These are phyloP conservation scores for Esox masquinongy DNA, from an alignment of 2,797 vertebrate genomes.

Conservation along the genomic window DNA sequence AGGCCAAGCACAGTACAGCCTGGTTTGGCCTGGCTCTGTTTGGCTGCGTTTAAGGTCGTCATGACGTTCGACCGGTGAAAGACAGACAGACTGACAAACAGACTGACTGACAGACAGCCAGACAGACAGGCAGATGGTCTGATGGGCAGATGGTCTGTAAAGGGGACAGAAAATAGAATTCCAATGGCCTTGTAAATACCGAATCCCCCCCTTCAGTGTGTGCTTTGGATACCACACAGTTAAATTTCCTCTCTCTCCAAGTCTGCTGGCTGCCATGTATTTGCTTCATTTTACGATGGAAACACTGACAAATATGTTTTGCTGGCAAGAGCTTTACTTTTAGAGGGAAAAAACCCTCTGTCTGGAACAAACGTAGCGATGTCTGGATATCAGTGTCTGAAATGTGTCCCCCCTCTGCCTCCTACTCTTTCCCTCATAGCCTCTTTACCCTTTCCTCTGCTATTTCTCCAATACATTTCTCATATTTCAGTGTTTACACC, in stretches of 20 bases:
- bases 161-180: constrained; percentile 16
- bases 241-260: constrained; percentile 33
- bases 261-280: constrained; percentile 48
- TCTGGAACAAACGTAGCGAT: constrained; percentile 54
- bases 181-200: constrained; percentile 9
- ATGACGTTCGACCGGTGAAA: neutral
- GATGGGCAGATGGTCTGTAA: constrained; percentile 2
- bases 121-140: neutral
- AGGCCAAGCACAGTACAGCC: neutral
- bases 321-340: constrained; percentile 46
- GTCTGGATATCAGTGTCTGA: constrained; percentile 48
- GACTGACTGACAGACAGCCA: neutral
- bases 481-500: too few species aligned
- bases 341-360: constrained; percentile 38
- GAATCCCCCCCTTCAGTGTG: constrained; percentile 11
- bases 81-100: neutral
- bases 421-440: constrained; percentile 14
- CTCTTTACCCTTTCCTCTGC: neutral
- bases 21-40: neutral
- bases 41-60: too few species aligned
- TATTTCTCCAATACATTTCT: too few species aligned
- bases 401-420: constrained; percentile 36
- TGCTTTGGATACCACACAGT: constrained; percentile 40
- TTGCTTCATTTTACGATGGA: constrained; percentile 60
- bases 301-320: constrained; percentile 59